Conservation (phyloP, 2,888 invertebrate species). For the Marronus borbonicus region DNA sequence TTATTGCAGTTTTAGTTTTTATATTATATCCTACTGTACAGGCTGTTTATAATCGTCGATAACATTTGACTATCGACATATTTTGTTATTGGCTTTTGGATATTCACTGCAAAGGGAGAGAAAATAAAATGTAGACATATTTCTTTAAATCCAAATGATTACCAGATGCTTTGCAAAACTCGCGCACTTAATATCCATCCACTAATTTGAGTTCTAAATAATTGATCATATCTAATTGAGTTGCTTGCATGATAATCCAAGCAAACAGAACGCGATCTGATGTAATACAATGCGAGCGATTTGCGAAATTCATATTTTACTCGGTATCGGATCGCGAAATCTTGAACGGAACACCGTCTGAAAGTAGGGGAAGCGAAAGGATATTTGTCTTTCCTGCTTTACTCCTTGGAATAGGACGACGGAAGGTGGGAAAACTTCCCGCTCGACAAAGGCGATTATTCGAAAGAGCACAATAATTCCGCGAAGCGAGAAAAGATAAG, state of each 20-base stretch:
- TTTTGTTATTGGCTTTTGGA: too few species aligned
- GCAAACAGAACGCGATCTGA: neutral
- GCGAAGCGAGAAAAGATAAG: conserved; percentile 37
- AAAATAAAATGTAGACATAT: neutral
- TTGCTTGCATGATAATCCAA: neutral
- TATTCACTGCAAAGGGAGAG: neutral
- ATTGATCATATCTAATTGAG: neutral
- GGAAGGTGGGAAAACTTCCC: neutral
- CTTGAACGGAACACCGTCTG: neutral
- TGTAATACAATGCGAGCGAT: neutral
- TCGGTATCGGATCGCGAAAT: conserved; percentile 2
- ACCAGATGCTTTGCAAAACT: neutral
- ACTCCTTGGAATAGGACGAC: neutral
- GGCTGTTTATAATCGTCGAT: too few species aligned
- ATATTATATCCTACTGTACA: too few species aligned
- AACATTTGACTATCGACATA: too few species aligned
- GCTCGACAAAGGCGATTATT: conserved; percentile 39
- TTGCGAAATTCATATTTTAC: conserved; percentile 13
- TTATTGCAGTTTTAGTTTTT: too few species aligned
- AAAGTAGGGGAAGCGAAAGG: neutral
- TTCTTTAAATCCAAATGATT: neutral
- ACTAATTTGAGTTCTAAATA: neutral
- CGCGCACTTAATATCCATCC: neutral
- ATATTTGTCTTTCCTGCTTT: conserved; percentile 7
- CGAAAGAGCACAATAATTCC: conserved; percentile 31